These are phyloP conservation scores for Ceyx cyanopectus DNA, from an alignment of 2,113 vertebrate species.

Conservation along the genomic window DNA sequence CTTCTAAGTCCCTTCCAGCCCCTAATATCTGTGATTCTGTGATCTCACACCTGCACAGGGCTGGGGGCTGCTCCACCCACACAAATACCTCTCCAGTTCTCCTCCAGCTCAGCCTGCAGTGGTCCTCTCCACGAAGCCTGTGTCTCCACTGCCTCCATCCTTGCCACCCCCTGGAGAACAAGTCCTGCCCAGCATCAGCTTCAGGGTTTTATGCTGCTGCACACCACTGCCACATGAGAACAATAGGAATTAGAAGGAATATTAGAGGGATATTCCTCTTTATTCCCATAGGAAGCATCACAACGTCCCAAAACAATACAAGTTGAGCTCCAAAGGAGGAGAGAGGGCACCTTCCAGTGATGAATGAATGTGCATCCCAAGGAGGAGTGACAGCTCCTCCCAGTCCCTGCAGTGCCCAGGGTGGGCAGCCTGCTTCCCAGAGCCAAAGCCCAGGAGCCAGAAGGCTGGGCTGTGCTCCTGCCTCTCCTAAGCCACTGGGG, in stretches of 20 bases:
- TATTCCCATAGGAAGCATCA: neutral
- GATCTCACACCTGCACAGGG: accelerated
- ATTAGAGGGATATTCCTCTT: neutral
- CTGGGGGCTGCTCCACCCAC: neutral
- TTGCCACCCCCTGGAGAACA: neutral
- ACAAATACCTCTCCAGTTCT: neutral
- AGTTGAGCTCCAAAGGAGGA: neutral
- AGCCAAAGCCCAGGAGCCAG: neutral
- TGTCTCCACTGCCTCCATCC: neutral
- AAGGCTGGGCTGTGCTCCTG: neutral
- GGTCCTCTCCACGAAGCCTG: neutral
- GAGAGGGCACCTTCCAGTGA: neutral
- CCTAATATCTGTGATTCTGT: too few species aligned
- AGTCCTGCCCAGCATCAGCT: neutral
- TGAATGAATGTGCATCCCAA: neutral
- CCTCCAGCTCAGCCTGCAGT: neutral
- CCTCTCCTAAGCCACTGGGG: accelerated
- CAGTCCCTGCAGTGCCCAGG: accelerated
- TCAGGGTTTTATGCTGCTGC: neutral
- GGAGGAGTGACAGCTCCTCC: neutral
- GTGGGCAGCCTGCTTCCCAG: neutral
- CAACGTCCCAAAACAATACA: neutral
- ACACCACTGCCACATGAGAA: neutral
- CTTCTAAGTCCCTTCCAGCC: too few species aligned
- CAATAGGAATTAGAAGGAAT: neutral